phyloP scores from a whole-genome alignment of 2,888 invertebrate genomes.

The Alcis repandata region DNA sequence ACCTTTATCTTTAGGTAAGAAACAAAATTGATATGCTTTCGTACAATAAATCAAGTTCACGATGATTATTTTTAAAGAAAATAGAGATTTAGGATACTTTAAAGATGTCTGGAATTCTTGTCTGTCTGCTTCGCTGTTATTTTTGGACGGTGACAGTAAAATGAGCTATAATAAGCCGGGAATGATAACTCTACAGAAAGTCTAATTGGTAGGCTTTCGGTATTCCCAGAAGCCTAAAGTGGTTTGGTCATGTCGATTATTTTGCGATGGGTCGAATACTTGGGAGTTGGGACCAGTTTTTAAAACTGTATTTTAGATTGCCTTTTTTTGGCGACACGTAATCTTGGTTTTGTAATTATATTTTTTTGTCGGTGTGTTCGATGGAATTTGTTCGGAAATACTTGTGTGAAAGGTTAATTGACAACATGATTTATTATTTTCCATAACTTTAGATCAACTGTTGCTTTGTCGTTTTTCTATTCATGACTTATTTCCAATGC shows the following conservation, averaged over 20 bases:
- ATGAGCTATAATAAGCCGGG: constrained; percentile 31
- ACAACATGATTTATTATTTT: neutral
- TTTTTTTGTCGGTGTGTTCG: neutral
- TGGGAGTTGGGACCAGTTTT: constrained; percentile 18
- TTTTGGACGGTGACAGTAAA: constrained; percentile 39
- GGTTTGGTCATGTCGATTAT: constrained; percentile 10
- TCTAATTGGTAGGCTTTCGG: constrained; percentile 36
- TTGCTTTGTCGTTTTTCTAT: neutral
- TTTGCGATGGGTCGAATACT: constrained; percentile 8
- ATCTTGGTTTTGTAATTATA: constrained; percentile 3
- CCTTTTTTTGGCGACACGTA: neutral
- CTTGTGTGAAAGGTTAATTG: neutral
- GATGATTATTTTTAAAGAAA: constrained; percentile 21
- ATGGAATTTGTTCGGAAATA: neutral
- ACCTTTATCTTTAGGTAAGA: neutral
- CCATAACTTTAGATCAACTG: neutral
- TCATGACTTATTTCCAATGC: neutral
- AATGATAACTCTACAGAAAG: constrained; percentile 37
- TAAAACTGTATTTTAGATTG: constrained; percentile 17
- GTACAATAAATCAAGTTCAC: constrained; percentile 11
- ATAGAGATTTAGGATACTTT: constrained; percentile 15
- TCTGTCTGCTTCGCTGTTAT: constrained; percentile 30
- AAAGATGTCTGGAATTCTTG: constrained; percentile 30
- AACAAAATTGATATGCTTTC: neutral
- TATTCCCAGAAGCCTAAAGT: constrained; percentile 37